Evolutionary conservation across 2,888 invertebrate species (phyloP), one percentile per base, ranked within the genome.

Genomic region (Serrognathus titanus): DNA sequence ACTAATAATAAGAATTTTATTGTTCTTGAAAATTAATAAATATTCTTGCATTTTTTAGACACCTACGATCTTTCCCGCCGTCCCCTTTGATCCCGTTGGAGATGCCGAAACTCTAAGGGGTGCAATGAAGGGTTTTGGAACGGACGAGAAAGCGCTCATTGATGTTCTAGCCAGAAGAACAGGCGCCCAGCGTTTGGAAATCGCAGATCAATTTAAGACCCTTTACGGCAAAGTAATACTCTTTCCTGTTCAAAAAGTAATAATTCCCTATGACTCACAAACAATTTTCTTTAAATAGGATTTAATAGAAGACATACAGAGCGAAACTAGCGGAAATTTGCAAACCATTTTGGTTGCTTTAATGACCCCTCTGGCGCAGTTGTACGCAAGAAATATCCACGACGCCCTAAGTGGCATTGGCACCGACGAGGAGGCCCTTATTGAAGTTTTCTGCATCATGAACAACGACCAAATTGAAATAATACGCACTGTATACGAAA

Each of bases 71-170:
- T 81, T 85, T 37, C 87, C 92, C 6, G 86, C 82, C 10, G 83
- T 86, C 63, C 87, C 86, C 0, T 92, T 92, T 78, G 86, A 92
- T 71, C 84, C 93, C 3, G 84, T 88, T 35, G 83, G 82, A 9
- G 94, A 94, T 83, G 93, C 93, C 0, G 88, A 88, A 65, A 79
- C 85, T 2, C 81, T 94, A 20, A 83, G 93, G n/a, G 90, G 89
- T 69, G 94, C 94, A 0, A 94, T 94, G 94, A 94, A 93, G 78
- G 94, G 94, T 51, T 87, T 91, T 66, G 93, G 95, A 36, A 96
- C 96, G 0, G 92, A 97, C 74, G 96, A 97, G 75, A 89, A 90
- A 71, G 83, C 91, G 0, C 89, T 97, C 67, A 94, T 95, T 57
- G 86, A 89, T 66, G 87, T 97, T 9, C 80, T 97, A 47, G 86